Conservation (phyloP, 2,888 invertebrate genomes). For the Catocala sponsa region DNA sequence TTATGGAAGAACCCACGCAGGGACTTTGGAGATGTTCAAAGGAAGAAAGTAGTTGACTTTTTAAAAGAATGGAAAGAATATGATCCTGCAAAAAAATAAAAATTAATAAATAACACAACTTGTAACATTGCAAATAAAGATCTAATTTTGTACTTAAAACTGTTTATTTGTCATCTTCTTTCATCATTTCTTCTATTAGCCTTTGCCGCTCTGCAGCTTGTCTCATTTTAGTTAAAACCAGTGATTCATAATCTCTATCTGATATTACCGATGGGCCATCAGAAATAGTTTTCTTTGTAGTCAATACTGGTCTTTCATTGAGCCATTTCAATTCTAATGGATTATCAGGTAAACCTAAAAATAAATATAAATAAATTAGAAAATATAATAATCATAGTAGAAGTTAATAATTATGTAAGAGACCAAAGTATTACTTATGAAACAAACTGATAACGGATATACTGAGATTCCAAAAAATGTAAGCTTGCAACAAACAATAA, state of each 20-base stretch:
- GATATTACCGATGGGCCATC: slow-evolving; percentile 80
- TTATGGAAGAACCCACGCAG: slow-evolving; percentile 95
- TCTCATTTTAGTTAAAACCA: slow-evolving; percentile 93
- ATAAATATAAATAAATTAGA: slow-evolving; percentile 11
- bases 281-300: slow-evolving; percentile 63
- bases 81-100: slow-evolving; percentile 81
- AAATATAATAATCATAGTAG: background rate
- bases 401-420: background rate
- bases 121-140: slow-evolving; percentile 4
- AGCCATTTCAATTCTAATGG: slow-evolving; percentile 93
- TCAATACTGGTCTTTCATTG: slow-evolving; percentile 80
- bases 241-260: slow-evolving; percentile 93
- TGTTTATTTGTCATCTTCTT: slow-evolving; percentile 74
- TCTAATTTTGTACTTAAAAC: slow-evolving; percentile 2
- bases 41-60: slow-evolving; percentile 92
- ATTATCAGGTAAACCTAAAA: slow-evolving; percentile 90
- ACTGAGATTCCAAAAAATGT: too few relatives aligned
- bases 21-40: slow-evolving; percentile 92
- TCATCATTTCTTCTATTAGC: slow-evolving; percentile 91
- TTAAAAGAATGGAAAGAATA: slow-evolving; percentile 91
- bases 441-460: too few relatives aligned
- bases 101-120: slow-evolving; percentile 22
- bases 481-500: too few relatives aligned
- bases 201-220: slow-evolving; percentile 95
- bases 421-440: too few relatives aligned